Evolutionary conservation across 92 coral and sea anemone species (phyloP), one percentile per base, ranked within the genome.

Genomic region (Palythoa grandis): DNA sequence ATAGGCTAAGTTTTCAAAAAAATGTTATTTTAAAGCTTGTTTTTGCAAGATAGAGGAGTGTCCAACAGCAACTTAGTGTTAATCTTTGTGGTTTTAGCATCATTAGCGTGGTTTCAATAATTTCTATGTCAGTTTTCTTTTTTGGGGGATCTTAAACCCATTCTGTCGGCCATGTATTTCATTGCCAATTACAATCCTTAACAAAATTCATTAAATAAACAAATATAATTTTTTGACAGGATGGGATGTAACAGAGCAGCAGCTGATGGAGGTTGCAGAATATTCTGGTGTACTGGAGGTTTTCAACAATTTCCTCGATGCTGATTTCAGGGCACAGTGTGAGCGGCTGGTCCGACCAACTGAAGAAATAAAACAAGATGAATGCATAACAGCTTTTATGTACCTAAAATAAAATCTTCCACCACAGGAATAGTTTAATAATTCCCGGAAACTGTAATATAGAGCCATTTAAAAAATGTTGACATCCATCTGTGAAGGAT

Each of bases 321-420:
- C 58, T 23, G 69, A 38, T 58, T 88, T 83, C 66, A 88, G 85
- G 61, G 83, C 50, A 74, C 77, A 83, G 25, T 88, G 91, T 88
- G 84, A 88, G 70, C 83, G 68, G n/a, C 73, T 88, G 93, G 79
- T 91, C 72, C 88, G 85, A 74, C 74, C 74, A 24, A 87, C 86
- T 24, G 88, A 87, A 79, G 76, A 91, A 78, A 87, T 91, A 29
- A 47, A 88, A 54, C 93, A 86, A 37, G 87, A 83, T 56, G 90
- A 90, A 54, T 91, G 93, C 73, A 76, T 77, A 19, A 43, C 50
- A 68, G 93, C 93, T 58, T 91, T 91, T 40, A 75, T 79, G 61
- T 91, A 77, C 76, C 90, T 83, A 25, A 87, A 90, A 82, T 53
- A 87, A 71, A 79, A 70, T 57, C 65, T 71, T 54, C 16, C 52